Evolutionary conservation across 2,888 invertebrate species (phyloP).

Genomic region (Lasioglossum figueresi): DNA sequence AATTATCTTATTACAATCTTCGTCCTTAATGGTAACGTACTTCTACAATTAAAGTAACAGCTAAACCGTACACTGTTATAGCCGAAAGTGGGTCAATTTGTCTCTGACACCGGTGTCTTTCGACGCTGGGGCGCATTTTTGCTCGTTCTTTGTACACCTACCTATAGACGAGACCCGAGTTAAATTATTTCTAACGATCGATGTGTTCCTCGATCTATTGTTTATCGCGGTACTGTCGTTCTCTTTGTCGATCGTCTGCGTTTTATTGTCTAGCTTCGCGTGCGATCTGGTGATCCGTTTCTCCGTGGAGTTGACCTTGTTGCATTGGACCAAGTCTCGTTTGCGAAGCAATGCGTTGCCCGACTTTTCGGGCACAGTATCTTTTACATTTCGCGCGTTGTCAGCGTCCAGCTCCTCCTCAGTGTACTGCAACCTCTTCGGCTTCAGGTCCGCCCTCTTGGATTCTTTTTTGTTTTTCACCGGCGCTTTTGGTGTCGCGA

Average conservation of each 20-base stretch:
- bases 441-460: constrained; percentile 65
- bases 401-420: constrained; percentile 51
- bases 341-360: constrained; percentile 1
- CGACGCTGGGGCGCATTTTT: constrained; percentile 20
- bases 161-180: constrained; percentile 19
- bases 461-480: constrained; percentile 65
- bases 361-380: neutral
- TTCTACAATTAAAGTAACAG: constrained; percentile 52
- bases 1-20: constrained; percentile 51
- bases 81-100: constrained; percentile 71
- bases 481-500: constrained; percentile 66
- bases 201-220: neutral
- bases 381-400: neutral
- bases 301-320: neutral
- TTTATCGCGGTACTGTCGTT: constrained; percentile 44
- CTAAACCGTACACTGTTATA: constrained; percentile 65
- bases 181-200: constrained; percentile 25
- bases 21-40: constrained; percentile 44
- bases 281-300: constrained; percentile 7
- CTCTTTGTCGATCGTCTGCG: constrained; percentile 54
- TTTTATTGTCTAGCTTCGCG: constrained; percentile 12
- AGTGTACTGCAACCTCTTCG: constrained; percentile 71
- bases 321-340: neutral
- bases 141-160: constrained; percentile 43
- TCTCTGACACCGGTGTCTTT: constrained; percentile 43